A percentile compares a stretch with the other conserved stretches of the same genome.
Evolutionary conservation across 2,113 vertebrate species (phyloP).

Genomic region (Nyctereutes procyonoides): DNA sequence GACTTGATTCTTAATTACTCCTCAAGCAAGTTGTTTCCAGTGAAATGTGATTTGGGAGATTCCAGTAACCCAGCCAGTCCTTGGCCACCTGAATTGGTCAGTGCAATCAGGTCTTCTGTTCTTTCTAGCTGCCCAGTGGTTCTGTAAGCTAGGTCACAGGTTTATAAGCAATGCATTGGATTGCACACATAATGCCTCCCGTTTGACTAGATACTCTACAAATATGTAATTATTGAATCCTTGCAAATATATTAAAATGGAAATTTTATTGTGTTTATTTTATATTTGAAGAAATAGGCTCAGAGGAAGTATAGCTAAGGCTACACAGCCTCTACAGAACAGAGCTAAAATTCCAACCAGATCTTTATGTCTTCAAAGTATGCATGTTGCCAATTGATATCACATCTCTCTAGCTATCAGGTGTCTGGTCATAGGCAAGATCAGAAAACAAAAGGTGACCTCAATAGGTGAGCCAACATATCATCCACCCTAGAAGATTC

Average conservation of each 20-base stretch:
- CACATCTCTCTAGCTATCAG: not conserved
- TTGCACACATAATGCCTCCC: not conserved
- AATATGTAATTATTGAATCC: not conserved
- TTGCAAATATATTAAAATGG: not conserved
- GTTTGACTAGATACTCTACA: not conserved
- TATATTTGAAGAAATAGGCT: not conserved
- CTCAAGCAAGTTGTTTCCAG: not conserved
- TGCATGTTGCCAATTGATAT: not conserved
- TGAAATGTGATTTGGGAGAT: not conserved
- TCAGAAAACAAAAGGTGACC: not conserved
- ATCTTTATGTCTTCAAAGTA: not conserved
- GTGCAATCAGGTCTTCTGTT: not conserved
- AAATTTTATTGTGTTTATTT: not conserved
- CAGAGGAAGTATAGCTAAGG: not conserved
- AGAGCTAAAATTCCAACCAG: not conserved
- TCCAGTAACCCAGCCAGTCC: not conserved
- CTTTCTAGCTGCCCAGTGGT: not conserved
- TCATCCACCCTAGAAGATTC: not conserved
- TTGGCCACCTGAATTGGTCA: not conserved
- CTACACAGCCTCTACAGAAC: not conserved
- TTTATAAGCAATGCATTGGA: not conserved
- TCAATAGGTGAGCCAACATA: not conserved
- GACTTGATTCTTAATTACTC: not conserved
- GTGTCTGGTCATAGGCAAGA: not conserved
- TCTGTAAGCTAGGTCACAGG: not conserved